A percentile compares a stretch with the other conserved stretches of the same genome.
phyloP scores from a whole-genome alignment of 2,888 invertebrate species.

The Alviniconcha strummeri region DNA sequence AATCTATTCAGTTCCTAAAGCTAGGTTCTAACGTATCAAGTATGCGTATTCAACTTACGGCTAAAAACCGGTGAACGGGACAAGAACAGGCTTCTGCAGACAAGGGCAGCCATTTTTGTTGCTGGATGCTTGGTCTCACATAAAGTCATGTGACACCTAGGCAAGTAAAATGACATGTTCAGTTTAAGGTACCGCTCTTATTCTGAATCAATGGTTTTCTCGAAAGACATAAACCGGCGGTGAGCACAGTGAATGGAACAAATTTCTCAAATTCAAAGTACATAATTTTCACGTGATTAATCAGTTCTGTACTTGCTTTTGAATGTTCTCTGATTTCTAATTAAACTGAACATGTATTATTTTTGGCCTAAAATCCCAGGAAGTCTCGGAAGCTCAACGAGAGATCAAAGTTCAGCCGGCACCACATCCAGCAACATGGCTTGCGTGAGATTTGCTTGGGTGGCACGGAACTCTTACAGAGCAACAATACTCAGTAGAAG shows the following conservation, averaged over 20 bases:
- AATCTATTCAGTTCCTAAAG: background rate
- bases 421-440: constrained; percentile 47
- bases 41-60: constrained; percentile 16
- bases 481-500: constrained; percentile 4
- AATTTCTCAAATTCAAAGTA: background rate
- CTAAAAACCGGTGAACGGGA: constrained; percentile 17
- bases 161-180: background rate
- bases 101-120: constrained; percentile 41
- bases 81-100: constrained; percentile 28
- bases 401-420: constrained; percentile 58
- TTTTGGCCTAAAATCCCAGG: background rate
- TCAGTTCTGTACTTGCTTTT: background rate
- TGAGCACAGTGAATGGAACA: background rate
- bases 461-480: constrained; percentile 27
- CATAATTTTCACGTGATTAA: background rate
- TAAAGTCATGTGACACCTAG: background rate
- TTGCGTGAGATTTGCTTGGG: constrained; percentile 49
- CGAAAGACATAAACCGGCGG: background rate
- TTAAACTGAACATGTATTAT: background rate
- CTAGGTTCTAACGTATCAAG: too few relatives aligned
- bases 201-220: background rate
- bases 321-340: too few relatives aligned
- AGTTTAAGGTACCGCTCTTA: background rate
- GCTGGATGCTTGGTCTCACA: background rate
- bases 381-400: constrained; percentile 36